Evolutionary conservation across 2,888 invertebrate genomes (phyloP), one percentile per base, ranked within the genome.

Genomic region (Drosophila mayaguana): DNA sequence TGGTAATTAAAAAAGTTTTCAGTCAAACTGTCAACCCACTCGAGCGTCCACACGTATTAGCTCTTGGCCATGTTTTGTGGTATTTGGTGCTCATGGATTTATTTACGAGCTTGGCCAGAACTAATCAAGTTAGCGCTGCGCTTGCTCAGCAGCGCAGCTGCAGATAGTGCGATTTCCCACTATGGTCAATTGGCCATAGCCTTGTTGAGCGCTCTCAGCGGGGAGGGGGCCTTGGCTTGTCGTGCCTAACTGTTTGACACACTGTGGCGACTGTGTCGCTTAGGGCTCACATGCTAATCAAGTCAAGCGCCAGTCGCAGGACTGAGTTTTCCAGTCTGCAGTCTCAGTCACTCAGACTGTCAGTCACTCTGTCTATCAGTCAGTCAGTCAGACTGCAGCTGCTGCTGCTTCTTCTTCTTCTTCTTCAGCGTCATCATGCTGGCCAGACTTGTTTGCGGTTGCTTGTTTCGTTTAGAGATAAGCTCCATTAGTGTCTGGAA

Each of bases 401-500:
- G 43, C 45, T 11, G 40, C n/a, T 42, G n/a, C 55, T 22, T 22
- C 36, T 34, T 28, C 56, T 48, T 20, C 38, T 32, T 22, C 50
- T 28, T 36, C 53, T 34, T 45, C n/a, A 48, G 28, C 55, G 28
- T 45, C 42, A 43, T 48, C 55, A 16, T 38, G 66, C 59, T 61
- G 57, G 72, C 64, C 67, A 75, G 72, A 81, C 84, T 88, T 89
- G 89, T 83, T 84, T 86, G 81, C 91, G 76, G 90, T 90, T 91
- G 90, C 90, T 90, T 86, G 89, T 90, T 90, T 91, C 90, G 89
- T 91, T 90, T 90, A 91, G 80, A 87, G 92, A 92, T 92, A 92
- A 92, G 91, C 91, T 92, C 92, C 92, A 92, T 92, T 92, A 92
- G 92, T 91, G 91, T 91, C 92, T 92, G 86, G 63, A 84, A 88